These are phyloP conservation scores for Corbicula japonica DNA, from an alignment of 2,888 invertebrate genomes.

Conservation along the genomic window DNA sequence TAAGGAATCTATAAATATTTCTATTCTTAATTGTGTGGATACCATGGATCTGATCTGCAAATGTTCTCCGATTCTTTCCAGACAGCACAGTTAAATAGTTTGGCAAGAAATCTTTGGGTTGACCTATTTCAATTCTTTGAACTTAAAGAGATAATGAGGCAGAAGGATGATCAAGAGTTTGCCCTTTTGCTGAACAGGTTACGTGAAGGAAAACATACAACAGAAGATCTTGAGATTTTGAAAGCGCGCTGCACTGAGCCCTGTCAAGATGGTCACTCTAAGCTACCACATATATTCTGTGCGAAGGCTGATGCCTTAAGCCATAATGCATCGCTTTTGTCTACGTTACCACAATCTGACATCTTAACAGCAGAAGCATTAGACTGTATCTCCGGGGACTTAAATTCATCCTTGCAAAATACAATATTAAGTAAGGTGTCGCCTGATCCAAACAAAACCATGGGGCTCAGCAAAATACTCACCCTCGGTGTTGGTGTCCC, in stretches of 20 bases:
- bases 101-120: constrained; percentile 31
- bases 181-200: constrained; percentile 63
- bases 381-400: constrained; percentile 44
- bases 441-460: constrained; percentile 46
- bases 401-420: constrained; percentile 18
- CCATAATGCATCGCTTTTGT: constrained; percentile 15
- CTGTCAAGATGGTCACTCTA: not conserved
- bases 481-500: constrained; percentile 24
- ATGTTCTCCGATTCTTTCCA: constrained; percentile 42
- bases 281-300: constrained; percentile 40
- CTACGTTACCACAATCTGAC: not conserved
- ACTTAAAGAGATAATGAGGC: constrained; percentile 59
- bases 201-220: constrained; percentile 37
- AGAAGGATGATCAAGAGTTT: constrained; percentile 64
- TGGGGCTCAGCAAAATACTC: constrained; percentile 25
- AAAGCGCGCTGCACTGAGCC: not conserved
- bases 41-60: no score
- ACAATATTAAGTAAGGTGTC: constrained; percentile 24
- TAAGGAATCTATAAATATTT: no score
- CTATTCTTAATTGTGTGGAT: no score
- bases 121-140: constrained; percentile 37
- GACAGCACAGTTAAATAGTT: not conserved
- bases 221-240: constrained; percentile 26
- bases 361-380: constrained; percentile 7
- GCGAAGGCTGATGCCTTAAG: constrained; percentile 4